A percentile compares a stretch with the other conserved stretches of the same genome.
Conservation (phyloP, 2,113 vertebrate genomes). For the Fulica atra region DNA sequence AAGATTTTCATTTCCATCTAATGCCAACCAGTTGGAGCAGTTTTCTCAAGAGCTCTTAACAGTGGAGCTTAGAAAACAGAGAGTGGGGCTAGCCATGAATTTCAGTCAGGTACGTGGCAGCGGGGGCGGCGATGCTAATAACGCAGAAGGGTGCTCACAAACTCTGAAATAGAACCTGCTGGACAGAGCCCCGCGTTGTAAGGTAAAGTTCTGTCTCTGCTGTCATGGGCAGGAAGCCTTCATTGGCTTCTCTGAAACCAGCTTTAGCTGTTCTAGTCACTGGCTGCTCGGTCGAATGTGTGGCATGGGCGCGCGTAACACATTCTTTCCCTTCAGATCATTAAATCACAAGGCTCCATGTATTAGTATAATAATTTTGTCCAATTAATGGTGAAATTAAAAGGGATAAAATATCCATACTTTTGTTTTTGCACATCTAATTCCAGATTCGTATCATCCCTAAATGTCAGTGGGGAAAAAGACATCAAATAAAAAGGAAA, state of each 20-base stretch:
- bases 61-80: background rate
- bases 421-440: constrained; percentile 30
- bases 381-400: background rate
- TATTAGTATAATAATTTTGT: background rate
- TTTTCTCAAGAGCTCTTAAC: constrained; percentile 10
- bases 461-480: constrained; percentile 41
- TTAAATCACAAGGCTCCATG: background rate
- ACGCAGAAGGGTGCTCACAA: background rate
- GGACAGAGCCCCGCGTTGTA: background rate
- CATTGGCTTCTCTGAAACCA: background rate
- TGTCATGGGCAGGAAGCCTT: background rate
- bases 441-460: constrained; percentile 40
- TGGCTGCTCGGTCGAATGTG: background rate
- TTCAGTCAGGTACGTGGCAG: background rate
- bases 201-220: background rate
- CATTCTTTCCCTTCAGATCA: background rate
- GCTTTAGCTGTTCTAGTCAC: background rate
- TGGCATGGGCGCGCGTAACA: background rate
- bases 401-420: background rate
- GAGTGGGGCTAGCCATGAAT: background rate
- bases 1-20: constrained; percentile 50
- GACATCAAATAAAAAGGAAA: constrained; percentile 56
- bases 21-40: constrained; percentile 41
- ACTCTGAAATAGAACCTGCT: background rate
- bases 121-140: background rate